Percentiles rank a stretch among this genome's conserved stretches.
Conservation (phyloP, 2,113 vertebrate species). For the Oreochromis aureus region DNA sequence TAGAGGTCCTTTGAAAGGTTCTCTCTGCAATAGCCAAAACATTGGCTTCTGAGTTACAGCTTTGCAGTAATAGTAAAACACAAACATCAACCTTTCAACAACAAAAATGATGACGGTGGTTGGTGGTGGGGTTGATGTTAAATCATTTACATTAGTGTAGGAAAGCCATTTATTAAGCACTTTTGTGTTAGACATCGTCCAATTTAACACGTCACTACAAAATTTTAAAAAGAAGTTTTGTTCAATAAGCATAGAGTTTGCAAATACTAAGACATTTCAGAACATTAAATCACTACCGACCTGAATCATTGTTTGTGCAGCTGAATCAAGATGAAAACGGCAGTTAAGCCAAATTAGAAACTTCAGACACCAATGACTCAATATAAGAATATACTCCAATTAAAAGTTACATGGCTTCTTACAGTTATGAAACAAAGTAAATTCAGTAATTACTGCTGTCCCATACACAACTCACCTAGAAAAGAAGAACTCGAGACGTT, state of each 20-base stretch:
- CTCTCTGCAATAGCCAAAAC: constrained; percentile 72
- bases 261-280: neutral
- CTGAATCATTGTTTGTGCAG: neutral
- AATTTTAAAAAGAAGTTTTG: neutral
- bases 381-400: neutral
- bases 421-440: neutral
- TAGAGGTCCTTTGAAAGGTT: constrained; percentile 97
- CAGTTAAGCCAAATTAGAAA: neutral
- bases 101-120: neutral
- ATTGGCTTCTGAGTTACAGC: neutral
- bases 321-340: neutral
- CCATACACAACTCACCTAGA: constrained; percentile 75
- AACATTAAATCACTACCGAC: neutral
- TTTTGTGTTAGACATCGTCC: neutral
- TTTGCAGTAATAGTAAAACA: neutral
- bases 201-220: neutral
- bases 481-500: constrained; percentile 94
- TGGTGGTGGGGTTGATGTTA: neutral
- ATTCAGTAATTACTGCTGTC: neutral
- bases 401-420: neutral
- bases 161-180: neutral
- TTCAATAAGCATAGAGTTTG: neutral
- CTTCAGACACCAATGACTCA: neutral
- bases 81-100: neutral
- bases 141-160: neutral